phyloP scores from a whole-genome alignment of 2,888 invertebrate genomes.

The Tillus elongatus region DNA sequence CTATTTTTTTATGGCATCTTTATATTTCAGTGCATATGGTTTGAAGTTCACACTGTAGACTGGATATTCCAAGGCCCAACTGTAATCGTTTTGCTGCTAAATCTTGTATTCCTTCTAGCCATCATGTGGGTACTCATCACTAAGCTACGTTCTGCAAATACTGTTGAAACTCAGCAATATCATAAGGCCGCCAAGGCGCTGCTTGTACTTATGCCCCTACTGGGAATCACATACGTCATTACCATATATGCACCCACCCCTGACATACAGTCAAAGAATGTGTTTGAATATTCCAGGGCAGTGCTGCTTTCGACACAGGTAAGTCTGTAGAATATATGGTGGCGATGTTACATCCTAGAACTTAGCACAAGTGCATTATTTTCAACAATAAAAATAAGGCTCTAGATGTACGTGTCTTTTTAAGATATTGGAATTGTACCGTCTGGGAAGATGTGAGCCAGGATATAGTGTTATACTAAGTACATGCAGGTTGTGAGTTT shows the following conservation, averaged over 20 bases:
- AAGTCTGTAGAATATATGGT: too few relatives aligned
- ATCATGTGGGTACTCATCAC: conserved; percentile 93
- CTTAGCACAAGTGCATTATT: too few relatives aligned
- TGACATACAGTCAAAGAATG: conserved; percentile 61
- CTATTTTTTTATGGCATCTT: too few relatives aligned
- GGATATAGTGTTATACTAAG: too few relatives aligned
- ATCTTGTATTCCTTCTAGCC: conserved; percentile 70
- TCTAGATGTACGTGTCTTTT: too few relatives aligned
- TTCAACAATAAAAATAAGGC: too few relatives aligned
- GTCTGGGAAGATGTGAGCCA: too few relatives aligned
- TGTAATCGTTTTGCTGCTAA: conserved; percentile 69
- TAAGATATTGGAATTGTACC: too few relatives aligned
- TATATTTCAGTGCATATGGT: conserved; percentile 56
- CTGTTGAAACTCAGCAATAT: conserved; percentile 82
- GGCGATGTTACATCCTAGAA: too few relatives aligned
- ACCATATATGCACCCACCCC: conserved; percentile 77
- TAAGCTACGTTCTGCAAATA: conserved; percentile 83
- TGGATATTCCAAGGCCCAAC: conserved; percentile 85
- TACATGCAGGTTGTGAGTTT: too few relatives aligned
- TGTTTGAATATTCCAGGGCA: conserved; percentile 73
- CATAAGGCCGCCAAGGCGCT: conserved; percentile 86
- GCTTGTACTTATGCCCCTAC: conserved; percentile 82
- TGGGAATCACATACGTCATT: conserved; percentile 84
- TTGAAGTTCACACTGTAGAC: conserved; percentile 69
- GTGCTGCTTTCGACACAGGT: conserved; percentile 87